These are phyloP conservation scores for Polyploca ridens DNA, from an alignment of 2,888 invertebrate genomes.

Conservation along the genomic window DNA sequence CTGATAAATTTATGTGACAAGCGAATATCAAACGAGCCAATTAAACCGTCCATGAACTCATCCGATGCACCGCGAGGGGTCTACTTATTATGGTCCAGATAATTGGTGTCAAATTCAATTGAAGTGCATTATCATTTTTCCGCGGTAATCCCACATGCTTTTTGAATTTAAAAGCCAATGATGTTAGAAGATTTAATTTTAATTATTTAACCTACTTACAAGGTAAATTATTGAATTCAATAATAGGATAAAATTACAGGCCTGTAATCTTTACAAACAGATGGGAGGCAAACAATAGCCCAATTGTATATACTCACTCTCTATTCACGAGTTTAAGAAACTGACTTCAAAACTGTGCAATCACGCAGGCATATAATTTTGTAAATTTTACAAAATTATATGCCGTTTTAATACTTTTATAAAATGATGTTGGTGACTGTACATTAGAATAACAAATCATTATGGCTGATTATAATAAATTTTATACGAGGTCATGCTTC, in stretches of 20 bases:
- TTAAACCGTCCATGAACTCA: too few species aligned
- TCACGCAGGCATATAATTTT: background rate
- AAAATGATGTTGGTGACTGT: background rate
- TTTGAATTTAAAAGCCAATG: too few species aligned
- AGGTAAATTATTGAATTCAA: background rate
- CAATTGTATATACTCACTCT: background rate
- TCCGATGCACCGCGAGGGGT: too few species aligned
- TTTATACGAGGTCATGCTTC: slow-evolving; percentile 5
- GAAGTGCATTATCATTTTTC: too few species aligned
- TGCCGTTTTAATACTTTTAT: background rate
- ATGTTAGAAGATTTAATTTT: too few species aligned
- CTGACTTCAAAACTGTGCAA: background rate
- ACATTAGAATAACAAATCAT: background rate
- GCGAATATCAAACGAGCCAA: too few species aligned
- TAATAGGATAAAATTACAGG: background rate
- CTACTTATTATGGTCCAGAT: too few species aligned
- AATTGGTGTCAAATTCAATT: too few species aligned
- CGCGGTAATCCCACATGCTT: too few species aligned
- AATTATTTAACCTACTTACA: too few species aligned
- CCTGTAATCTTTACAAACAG: background rate
- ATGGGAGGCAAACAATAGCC: background rate
- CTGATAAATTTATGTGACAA: too few species aligned
- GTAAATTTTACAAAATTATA: background rate
- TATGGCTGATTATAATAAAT: background rate
- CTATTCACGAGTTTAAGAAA: background rate